These are phyloP conservation scores for Periparus ater DNA, from an alignment of 2,797 vertebrate genomes.

Conservation along the genomic window DNA sequence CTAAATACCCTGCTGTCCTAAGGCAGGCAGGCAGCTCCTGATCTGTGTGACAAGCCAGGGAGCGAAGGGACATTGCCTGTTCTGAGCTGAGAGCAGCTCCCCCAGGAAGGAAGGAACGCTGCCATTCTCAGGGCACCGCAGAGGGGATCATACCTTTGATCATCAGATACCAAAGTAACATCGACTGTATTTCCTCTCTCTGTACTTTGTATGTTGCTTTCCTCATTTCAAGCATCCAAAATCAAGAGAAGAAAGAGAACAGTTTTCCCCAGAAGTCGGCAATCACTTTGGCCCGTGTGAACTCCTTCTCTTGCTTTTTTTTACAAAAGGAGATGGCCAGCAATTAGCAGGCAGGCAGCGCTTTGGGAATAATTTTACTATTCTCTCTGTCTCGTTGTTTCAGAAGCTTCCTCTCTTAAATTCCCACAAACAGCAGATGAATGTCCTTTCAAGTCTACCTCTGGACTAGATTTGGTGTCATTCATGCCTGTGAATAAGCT, in stretches of 20 bases:
- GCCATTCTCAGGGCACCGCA: neutral
- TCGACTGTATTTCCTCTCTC: neutral
- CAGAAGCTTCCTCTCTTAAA: neutral
- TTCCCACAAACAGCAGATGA: neutral
- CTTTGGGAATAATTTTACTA: neutral
- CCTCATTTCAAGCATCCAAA: neutral
- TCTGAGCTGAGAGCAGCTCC: neutral
- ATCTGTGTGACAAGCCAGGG: neutral
- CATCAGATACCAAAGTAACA: neutral
- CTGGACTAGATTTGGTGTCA: neutral
- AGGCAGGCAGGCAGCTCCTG: neutral
- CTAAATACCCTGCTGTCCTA: neutral
- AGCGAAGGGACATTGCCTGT: neutral
- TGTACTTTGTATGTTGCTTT: neutral
- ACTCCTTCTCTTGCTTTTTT: neutral
- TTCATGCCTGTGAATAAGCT: neutral
- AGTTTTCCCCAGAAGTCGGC: neutral
- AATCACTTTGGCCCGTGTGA: neutral
- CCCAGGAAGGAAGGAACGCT: neutral
- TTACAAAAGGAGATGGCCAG: neutral
- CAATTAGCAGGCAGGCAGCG: neutral
- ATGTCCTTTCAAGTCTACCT: conserved; percentile 5
- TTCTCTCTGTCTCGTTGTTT: neutral
- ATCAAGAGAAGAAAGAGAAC: neutral
- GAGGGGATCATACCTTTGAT: neutral